Percentiles rank a stretch among this genome's conserved stretches.
Conservation (phyloP, 2,888 invertebrate genomes). For the Druceiella hillmani region DNA sequence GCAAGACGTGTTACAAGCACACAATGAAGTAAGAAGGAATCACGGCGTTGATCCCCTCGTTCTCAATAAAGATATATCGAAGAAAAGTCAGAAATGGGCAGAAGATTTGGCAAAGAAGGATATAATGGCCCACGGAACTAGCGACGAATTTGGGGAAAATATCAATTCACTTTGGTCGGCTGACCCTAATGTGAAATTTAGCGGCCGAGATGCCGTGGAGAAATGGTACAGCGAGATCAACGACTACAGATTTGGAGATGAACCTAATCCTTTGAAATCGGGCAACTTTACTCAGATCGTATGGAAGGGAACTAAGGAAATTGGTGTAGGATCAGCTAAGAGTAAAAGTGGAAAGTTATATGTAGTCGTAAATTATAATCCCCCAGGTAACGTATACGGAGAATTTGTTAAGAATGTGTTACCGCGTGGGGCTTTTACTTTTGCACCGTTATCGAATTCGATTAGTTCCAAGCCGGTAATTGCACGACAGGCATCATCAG, state of each 20-base stretch:
- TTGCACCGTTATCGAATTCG: slow-evolving; percentile 27
- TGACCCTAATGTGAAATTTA: slow-evolving; percentile 58
- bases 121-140: slow-evolving; percentile 59
- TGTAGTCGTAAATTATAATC: slow-evolving; percentile 80
- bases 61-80: slow-evolving; percentile 57
- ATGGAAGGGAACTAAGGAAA: slow-evolving; percentile 70
- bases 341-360: slow-evolving; percentile 72
- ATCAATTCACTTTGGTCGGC: slow-evolving; percentile 66
- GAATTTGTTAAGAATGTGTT: slow-evolving; percentile 64
- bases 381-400: slow-evolving; percentile 74
- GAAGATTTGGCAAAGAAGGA: slow-evolving; percentile 60
- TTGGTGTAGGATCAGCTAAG: slow-evolving; percentile 73
- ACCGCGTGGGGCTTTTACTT: slow-evolving; percentile 48
- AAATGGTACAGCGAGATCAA: slow-evolving; percentile 76
- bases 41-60: slow-evolving; percentile 45
- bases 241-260: slow-evolving; percentile 60
- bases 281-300: slow-evolving; percentile 74
- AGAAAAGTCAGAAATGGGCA: slow-evolving; percentile 66
- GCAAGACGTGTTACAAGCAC: slow-evolving; percentile 39
- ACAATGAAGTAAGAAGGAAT: slow-evolving; percentile 43
- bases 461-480: slow-evolving; percentile 18
- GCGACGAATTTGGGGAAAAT: slow-evolving; percentile 62
- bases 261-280: slow-evolving; percentile 58
- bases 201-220: slow-evolving; percentile 63
- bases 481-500: slow-evolving; percentile 35